phyloP scores from a whole-genome alignment of 2,113 vertebrate species.

The Pandion haliaetus region DNA sequence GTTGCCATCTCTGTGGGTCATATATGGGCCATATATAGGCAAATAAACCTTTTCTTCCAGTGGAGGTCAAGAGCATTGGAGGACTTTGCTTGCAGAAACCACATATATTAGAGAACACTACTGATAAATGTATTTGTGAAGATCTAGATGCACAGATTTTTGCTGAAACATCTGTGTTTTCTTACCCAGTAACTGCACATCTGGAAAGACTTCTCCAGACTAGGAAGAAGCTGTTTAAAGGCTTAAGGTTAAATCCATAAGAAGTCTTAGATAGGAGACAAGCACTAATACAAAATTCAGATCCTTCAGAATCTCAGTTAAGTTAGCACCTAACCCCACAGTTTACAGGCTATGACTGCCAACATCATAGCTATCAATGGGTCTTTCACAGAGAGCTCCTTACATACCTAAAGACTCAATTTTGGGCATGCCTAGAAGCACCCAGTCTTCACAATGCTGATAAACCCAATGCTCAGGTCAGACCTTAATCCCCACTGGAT shows the following conservation, averaged over 20 bases:
- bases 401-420: background rate
- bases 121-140: background rate
- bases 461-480: background rate
- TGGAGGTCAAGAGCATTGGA: background rate
- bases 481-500: background rate
- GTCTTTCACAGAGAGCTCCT: background rate
- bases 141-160: background rate
- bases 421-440: background rate
- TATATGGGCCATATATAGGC: background rate
- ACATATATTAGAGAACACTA: background rate
- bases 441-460: background rate
- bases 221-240: background rate
- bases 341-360: background rate
- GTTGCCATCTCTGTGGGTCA: background rate
- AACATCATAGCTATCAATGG: background rate
- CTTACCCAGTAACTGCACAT: background rate
- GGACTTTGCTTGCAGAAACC: background rate
- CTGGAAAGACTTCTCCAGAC: background rate
- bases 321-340: background rate
- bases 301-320: background rate
- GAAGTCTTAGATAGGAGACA: background rate
- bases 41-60: background rate
- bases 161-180: background rate
- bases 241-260: background rate
- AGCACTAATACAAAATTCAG: background rate